A percentile compares a stretch with the other conserved stretches of the same genome.
These are phyloP conservation scores for Coleophora flavipennella DNA, from an alignment of 2,888 invertebrate genomes.

Conservation along the genomic window DNA sequence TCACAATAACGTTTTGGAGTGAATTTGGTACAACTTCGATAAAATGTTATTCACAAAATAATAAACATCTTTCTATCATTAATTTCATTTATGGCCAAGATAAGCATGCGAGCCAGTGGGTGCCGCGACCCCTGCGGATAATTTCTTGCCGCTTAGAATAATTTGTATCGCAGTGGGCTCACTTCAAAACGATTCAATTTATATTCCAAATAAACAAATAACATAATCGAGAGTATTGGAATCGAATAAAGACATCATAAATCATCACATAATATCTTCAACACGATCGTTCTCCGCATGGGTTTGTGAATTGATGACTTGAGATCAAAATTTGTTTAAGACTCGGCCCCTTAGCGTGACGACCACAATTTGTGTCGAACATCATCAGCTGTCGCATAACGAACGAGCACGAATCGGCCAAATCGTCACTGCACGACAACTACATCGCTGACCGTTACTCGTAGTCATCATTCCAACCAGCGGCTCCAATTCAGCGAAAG, in stretches of 20 bases:
- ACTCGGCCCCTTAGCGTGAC: slow-evolving; percentile 25
- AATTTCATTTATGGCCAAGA: not conserved
- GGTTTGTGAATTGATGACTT: slow-evolving; percentile 26
- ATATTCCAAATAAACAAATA: slow-evolving; percentile 6
- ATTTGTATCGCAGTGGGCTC: slow-evolving; percentile 15
- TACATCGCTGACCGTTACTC: slow-evolving; percentile 42
- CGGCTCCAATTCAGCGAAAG: slow-evolving; percentile 11
- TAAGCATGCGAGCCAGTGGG: slow-evolving; percentile 21
- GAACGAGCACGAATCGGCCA: slow-evolving; percentile 43
- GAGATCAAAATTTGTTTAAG: no score
- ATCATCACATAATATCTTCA: slow-evolving; percentile 6
- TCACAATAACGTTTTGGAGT: no score
- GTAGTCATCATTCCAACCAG: slow-evolving; percentile 22
- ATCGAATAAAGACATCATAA: slow-evolving; percentile 4
- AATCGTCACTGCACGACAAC: slow-evolving; percentile 56
- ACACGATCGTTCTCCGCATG: not conserved
- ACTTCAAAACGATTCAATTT: slow-evolving; percentile 9
- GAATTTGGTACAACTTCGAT: no score
- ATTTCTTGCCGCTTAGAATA: slow-evolving; percentile 4
- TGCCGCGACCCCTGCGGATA: slow-evolving; percentile 19
- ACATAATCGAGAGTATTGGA: not conserved
- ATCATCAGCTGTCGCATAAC: slow-evolving; percentile 42
- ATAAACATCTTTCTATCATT: not conserved
- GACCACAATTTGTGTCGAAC: slow-evolving; percentile 47
- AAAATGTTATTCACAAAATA: not conserved